A percentile compares a stretch with the other conserved stretches of the same genome.
Evolutionary conservation across 35 echinoderm and acorn worm species (phyloP).

Genomic region (Apostichopus japonicus): DNA sequence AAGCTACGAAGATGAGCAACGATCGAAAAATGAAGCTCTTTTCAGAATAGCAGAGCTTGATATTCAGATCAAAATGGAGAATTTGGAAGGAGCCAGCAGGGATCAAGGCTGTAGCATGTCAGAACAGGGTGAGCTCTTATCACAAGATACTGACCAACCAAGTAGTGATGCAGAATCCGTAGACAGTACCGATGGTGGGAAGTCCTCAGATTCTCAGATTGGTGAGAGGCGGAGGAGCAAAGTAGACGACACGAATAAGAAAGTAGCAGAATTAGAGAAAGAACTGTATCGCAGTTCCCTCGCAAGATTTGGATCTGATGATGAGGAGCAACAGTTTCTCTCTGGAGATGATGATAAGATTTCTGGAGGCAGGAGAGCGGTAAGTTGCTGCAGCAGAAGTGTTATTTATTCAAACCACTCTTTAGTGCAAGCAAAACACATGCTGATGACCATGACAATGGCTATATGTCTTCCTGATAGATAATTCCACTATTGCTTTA

Average conservation of each 20-base stretch:
- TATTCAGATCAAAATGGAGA: background rate
- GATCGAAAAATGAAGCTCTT: constrained; percentile 25
- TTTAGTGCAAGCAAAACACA: background rate
- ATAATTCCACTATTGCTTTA: too few species aligned
- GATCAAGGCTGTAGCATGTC: background rate
- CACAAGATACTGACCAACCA: background rate
- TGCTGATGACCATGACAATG: background rate
- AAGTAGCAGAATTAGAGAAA: background rate
- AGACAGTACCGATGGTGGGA: background rate
- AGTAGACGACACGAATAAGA: background rate
- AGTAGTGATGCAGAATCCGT: constrained; percentile 16
- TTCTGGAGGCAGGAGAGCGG: background rate
- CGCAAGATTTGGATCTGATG: background rate
- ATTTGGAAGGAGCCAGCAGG: background rate
- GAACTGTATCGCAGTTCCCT: background rate
- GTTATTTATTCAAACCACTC: background rate
- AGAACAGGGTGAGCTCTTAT: background rate
- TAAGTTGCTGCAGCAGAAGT: background rate
- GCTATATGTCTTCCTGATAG: too few species aligned
- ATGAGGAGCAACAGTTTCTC: background rate
- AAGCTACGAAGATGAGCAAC: constrained; percentile 48
- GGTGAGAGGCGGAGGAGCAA: background rate
- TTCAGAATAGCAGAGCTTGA: constrained; percentile 11
- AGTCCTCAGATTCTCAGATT: too few species aligned
- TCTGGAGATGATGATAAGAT: background rate